Base-by-base conservation (phyloP, 2,113 vertebrate species). In the Odontesthes bonariensis region DNA sequence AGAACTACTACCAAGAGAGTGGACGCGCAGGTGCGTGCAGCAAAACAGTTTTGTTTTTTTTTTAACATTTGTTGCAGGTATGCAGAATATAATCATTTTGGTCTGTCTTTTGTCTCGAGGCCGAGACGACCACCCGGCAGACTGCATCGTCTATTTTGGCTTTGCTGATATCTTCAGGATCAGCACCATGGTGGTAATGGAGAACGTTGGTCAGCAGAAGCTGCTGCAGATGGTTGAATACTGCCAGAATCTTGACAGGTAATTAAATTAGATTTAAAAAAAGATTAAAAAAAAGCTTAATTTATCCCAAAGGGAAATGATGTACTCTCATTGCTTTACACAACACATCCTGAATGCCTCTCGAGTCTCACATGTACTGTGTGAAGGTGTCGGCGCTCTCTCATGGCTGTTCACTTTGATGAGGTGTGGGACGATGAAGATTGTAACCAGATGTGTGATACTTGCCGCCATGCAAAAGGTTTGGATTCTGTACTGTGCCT, bases 1-100 rank as follows among this genome's bases (percentile, higher is more conserved):
- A 99, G 91, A 99, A 99, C 91, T 99, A 99, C 76, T 99, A 99
- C 88, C 98, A 99, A 55, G 98, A 99, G 91, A 99, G 98, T 32
- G 98, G 98, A 1, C 96, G 98, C 5, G 98, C 98, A 94, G 98
- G 98, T 99, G 93, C 35, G 5, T 13, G 52, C 35, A 38, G 35
- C 35, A 2, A 38, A 38, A 6, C 35, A 4, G 4, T 35, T 35
- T 35, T 35, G 4, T 35, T 35, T 38, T 38, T 10, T 38, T 38
- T 38, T 3, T 38, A 1, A 2, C 35, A 8, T 38, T 38, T 38
- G 6, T 38, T 38, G 35, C 35, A 38, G 10, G 5, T 10, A 38
- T 10, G 19, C 27, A 1, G 40, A 13, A 27, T 55, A 16, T 19
- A 8, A 38, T 38, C 6, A 0, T 46, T 13, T 31, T 3, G 51